phyloP scores from a whole-genome alignment of 2,797 vertebrate genomes.

The Acrocephalus scirpaceus region DNA sequence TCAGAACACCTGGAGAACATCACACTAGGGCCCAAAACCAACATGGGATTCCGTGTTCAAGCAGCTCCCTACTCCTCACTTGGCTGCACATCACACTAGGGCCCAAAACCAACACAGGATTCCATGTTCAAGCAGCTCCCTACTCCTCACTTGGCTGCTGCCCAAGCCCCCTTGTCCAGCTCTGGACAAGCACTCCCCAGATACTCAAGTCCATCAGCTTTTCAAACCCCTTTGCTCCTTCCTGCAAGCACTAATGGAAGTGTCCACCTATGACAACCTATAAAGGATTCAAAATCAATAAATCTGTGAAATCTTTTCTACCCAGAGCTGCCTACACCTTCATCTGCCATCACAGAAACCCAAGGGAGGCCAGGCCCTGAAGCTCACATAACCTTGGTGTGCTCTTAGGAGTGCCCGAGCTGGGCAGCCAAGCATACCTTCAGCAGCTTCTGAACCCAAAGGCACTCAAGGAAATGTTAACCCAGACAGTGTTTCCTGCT shows the following conservation, averaged over 20 bases:
- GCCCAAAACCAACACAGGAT: background rate
- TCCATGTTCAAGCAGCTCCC: background rate
- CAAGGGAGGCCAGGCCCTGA: background rate
- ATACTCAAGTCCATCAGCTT: background rate
- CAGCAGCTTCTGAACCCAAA: background rate
- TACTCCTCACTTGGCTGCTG: background rate
- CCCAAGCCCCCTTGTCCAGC: background rate
- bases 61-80: too few species aligned
- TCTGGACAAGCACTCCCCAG: background rate
- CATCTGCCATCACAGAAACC: background rate
- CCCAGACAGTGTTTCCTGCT: background rate
- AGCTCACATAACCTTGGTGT: background rate
- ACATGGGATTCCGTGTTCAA: accelerated
- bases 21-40: background rate
- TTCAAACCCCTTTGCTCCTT: background rate
- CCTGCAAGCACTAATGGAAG: background rate
- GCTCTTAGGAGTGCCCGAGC: background rate
- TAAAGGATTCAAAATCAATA: background rate
- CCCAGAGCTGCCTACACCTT: background rate
- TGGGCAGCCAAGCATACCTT: background rate
- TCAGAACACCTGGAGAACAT: background rate
- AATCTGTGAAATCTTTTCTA: background rate
- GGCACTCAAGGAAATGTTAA: background rate
- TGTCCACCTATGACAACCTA: background rate
- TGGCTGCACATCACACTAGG: too few species aligned